phyloP scores from a whole-genome alignment of 2,113 vertebrate genomes.

The Cyprinodon variegatus region DNA sequence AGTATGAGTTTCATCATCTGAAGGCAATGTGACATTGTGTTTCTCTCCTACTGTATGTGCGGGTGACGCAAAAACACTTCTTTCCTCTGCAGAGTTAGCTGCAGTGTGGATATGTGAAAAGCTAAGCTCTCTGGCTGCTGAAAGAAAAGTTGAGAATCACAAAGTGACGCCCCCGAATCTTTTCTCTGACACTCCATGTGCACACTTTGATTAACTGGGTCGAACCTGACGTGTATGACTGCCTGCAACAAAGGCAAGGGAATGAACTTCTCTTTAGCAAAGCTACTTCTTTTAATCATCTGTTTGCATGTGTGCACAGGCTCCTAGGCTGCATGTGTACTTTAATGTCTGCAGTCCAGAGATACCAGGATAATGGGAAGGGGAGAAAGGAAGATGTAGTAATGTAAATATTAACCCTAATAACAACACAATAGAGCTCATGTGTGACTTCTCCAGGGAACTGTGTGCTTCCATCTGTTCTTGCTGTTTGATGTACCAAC shows the following conservation, averaged over 20 bases:
- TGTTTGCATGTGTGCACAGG: slow-evolving; percentile 41
- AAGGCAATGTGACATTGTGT: slow-evolving; percentile 27
- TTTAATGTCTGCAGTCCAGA: slow-evolving; percentile 32
- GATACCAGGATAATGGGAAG: slow-evolving; percentile 41
- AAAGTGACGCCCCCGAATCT: slow-evolving; percentile 54
- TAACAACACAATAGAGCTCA: slow-evolving; percentile 45
- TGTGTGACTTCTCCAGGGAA: slow-evolving; percentile 31
- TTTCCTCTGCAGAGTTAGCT: slow-evolving; percentile 32
- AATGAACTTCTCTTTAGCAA: slow-evolving; percentile 44
- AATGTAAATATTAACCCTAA: slow-evolving; percentile 66
- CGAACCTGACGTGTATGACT: slow-evolving; percentile 49
- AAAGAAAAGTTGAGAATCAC: slow-evolving; percentile 52
- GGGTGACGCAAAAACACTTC: slow-evolving; percentile 33
- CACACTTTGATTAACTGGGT: slow-evolving; percentile 72
- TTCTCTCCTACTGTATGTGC: slow-evolving; percentile 41
- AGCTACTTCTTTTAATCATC: slow-evolving; percentile 60
- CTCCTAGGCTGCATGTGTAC: slow-evolving; percentile 20
- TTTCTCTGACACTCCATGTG: slow-evolving; percentile 51
- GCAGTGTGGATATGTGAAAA: slow-evolving; percentile 31
- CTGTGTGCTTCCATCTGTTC: slow-evolving; percentile 28
- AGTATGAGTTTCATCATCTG: slow-evolving; percentile 55
- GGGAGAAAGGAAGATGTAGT: slow-evolving; percentile 36
- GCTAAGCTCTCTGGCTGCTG: slow-evolving; percentile 48
- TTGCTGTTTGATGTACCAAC: slow-evolving; percentile 57
- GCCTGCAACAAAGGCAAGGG: slow-evolving; percentile 51